These are phyloP conservation scores for Anguilla marmorata DNA, from an alignment of 2,797 vertebrate species.

Conservation along the genomic window DNA sequence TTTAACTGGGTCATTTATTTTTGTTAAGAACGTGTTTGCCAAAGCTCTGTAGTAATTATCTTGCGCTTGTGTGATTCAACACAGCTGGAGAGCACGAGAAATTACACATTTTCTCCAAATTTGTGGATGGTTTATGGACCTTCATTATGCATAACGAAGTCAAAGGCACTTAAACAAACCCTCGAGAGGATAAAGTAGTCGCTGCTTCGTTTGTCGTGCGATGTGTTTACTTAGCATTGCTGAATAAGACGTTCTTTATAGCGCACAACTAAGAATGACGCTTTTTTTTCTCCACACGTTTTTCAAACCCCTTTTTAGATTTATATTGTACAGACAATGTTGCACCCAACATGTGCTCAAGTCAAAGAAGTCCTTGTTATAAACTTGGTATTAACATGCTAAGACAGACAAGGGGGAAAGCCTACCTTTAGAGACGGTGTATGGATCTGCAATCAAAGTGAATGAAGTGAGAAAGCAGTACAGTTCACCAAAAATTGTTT, in stretches of 20 bases:
- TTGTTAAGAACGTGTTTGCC: conserved; percentile 20
- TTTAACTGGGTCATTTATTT: conserved; percentile 31
- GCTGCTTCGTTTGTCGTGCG: conserved; percentile 76
- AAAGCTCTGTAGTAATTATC: conserved; percentile 25
- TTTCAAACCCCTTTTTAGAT: conserved; percentile 72
- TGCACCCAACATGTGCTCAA: conserved; percentile 47
- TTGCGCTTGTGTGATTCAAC: background rate
- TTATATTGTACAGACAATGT: conserved; percentile 62
- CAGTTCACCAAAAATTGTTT: no score
- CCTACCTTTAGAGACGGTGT: background rate
- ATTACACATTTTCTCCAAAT: conserved; percentile 32
- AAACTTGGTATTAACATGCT: conserved; percentile 43
- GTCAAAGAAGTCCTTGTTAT: conserved; percentile 54
- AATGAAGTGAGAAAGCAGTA: no score
- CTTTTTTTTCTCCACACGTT: conserved; percentile 60
- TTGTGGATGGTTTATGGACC: conserved; percentile 29
- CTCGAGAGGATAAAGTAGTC: conserved; percentile 78
- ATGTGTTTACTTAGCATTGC: conserved; percentile 74
- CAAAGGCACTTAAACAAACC: conserved; percentile 33
- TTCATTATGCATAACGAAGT: conserved; percentile 28
- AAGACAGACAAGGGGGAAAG: conserved; percentile 51
- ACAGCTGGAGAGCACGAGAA: conserved; percentile 23
- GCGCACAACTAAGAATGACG: conserved; percentile 69
- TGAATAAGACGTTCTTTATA: conserved; percentile 73
- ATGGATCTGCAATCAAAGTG: background rate